A percentile compares a stretch with the other conserved stretches of the same genome.
Conservation (phyloP, 2,113 vertebrate species). For the Haliaeetus leucogaster region DNA sequence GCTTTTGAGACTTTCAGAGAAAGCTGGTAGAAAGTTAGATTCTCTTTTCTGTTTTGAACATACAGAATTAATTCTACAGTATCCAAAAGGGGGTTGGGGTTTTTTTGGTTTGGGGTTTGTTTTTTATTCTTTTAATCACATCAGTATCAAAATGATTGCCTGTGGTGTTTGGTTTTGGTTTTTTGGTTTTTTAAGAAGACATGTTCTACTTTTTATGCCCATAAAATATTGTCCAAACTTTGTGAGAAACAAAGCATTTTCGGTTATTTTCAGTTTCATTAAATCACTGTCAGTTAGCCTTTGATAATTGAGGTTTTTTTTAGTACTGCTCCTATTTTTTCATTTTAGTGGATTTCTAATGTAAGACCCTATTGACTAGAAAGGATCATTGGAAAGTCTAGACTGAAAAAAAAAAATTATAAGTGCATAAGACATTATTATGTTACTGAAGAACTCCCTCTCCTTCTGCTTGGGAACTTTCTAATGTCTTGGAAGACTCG, state of each 20-base stretch:
- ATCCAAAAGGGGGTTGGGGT: not conserved
- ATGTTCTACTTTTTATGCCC: not conserved
- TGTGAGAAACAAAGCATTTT: not conserved
- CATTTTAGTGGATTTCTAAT: not conserved
- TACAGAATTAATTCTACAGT: not conserved
- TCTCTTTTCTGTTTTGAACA: not conserved
- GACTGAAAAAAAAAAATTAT: not conserved
- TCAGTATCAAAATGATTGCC: not conserved
- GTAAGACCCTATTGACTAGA: not conserved
- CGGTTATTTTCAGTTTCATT: not conserved
- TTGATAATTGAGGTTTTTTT: not conserved
- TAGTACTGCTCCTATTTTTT: not conserved
- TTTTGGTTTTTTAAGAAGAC: not conserved
- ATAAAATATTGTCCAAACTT: not conserved
- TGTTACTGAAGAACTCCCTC: not conserved
- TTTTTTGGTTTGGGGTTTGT: not conserved
- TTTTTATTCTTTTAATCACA: not conserved
- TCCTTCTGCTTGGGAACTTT: not conserved
- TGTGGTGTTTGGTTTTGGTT: not conserved
- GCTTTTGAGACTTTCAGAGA: not conserved
- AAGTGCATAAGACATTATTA: not conserved
- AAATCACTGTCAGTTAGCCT: not conserved
- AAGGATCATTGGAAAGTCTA: not conserved
- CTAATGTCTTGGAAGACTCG: not conserved
- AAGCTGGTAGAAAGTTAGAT: not conserved